Conservation (phyloP, 2,888 invertebrate genomes). For the Synanthedon andrenaeformis region DNA sequence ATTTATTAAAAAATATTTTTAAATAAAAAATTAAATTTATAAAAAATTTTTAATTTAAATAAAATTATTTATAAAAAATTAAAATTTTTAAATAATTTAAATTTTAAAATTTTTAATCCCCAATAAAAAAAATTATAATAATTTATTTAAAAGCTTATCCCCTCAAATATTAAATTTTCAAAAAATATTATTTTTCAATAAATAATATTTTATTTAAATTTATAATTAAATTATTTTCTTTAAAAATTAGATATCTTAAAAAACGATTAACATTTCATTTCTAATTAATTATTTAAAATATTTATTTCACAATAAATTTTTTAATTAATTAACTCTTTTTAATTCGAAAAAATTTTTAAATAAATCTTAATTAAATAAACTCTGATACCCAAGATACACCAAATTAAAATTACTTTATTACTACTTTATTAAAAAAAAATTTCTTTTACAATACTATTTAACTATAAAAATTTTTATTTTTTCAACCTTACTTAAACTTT, state of each 20-base stretch:
- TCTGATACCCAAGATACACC: conserved; percentile 81
- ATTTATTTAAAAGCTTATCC: conserved; percentile 73
- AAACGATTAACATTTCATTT: conserved; percentile 76
- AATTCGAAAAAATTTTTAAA: conserved; percentile 70
- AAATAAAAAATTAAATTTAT: conserved; percentile 53
- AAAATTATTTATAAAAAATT: conserved; percentile 60
- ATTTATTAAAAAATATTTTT: conserved; percentile 50
- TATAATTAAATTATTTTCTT: conserved; percentile 67
- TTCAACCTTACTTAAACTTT: conserved; percentile 61
- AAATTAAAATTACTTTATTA: conserved; percentile 68
- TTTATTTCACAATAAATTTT: conserved; percentile 70
- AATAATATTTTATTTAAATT: conserved; percentile 44
- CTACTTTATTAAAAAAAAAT: conserved; percentile 60
- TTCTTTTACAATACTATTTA: conserved; percentile 70
- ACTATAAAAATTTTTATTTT: conserved; percentile 67
- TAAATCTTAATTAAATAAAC: conserved; percentile 67
- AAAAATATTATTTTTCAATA: conserved; percentile 23
- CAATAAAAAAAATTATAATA: conserved; percentile 49
- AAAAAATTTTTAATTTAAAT: conserved; percentile 29
- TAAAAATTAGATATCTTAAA: conserved; percentile 77
- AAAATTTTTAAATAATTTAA: conserved; percentile 69
- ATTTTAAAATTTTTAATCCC: conserved; percentile 61
- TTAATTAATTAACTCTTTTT: conserved; percentile 72
- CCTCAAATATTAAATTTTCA: conserved; percentile 61
- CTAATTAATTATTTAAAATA: conserved; percentile 73